Conservation (phyloP, 1,140 invertebrate genomes). For the Neuroterus valhalla region DNA sequence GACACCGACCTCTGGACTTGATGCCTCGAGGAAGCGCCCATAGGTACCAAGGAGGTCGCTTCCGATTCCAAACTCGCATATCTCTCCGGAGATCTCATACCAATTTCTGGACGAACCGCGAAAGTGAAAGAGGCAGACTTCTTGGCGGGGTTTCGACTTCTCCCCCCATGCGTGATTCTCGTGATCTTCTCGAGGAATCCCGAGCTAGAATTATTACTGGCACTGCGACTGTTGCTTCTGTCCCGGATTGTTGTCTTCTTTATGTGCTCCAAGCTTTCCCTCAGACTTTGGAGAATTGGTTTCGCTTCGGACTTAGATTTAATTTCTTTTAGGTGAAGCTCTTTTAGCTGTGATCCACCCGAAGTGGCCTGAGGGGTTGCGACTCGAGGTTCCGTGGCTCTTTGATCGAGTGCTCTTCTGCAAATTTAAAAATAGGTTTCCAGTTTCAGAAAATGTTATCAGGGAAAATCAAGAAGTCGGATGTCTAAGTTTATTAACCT, state of each 20-base stretch:
- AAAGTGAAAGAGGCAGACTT: conserved; percentile 72
- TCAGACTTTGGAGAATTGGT: conserved; percentile 69
- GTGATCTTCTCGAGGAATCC: conserved; percentile 66
- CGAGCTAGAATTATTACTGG: conserved; percentile 43
- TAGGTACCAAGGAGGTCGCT: conserved; percentile 58
- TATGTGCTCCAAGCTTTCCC: conserved; percentile 69
- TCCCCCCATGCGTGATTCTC: conserved; percentile 69
- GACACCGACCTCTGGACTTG: conserved; percentile 71
- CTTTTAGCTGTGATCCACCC: conserved; percentile 62
- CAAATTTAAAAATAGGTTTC: conserved; percentile 42
- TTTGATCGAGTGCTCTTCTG: conserved; percentile 71
- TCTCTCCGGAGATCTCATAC: conserved; percentile 68
- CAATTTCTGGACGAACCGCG: conserved; percentile 69
- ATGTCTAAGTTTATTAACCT: conserved; percentile 59
- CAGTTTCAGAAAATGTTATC: conserved; percentile 30
- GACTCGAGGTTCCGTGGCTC: conserved; percentile 69
- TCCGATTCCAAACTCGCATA: conserved; percentile 71
- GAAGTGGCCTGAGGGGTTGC: conserved; percentile 64
- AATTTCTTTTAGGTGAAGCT: conserved; percentile 68
- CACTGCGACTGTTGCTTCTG: conserved; percentile 60
- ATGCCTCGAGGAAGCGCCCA: conserved; percentile 47
- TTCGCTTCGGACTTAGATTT: conserved; percentile 69
- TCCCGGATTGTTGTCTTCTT: conserved; percentile 70
- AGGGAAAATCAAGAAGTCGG: conserved; percentile 38
- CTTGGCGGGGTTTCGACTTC: conserved; percentile 69